Conservation (phyloP, 2,797 vertebrate species). For the Enteromius thamalakanensis region DNA sequence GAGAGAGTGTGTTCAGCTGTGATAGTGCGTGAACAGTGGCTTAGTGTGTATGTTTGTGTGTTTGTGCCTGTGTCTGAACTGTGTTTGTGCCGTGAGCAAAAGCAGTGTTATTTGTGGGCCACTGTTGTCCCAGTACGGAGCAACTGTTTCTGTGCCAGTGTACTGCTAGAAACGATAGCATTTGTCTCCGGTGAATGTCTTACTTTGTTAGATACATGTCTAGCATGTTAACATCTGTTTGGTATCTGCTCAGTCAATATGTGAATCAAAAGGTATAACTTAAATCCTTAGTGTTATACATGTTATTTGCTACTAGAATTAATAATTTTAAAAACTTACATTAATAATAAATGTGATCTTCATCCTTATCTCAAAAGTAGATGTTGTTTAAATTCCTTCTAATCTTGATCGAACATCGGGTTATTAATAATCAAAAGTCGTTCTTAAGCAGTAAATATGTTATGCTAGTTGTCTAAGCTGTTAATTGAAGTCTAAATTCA, state of each 20-base stretch:
- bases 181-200: constrained; percentile 31
- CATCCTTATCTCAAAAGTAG: background rate
- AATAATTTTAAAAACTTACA: no score
- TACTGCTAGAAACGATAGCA: constrained; percentile 38
- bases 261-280: background rate
- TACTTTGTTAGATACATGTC: constrained; percentile 3
- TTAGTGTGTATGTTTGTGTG: constrained; percentile 46
- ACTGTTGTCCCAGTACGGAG: constrained; percentile 41
- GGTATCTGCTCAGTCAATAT: background rate
- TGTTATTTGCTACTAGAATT: background rate
- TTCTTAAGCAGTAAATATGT: background rate
- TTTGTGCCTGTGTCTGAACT: constrained; percentile 20
- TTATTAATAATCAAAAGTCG: background rate
- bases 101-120: constrained; percentile 44
- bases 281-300: background rate
- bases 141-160: constrained; percentile 37
- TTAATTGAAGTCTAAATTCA: background rate
- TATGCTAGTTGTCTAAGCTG: background rate
- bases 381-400: background rate
- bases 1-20: constrained; percentile 40
- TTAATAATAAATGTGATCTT: background rate
- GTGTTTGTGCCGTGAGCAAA: constrained; percentile 39
- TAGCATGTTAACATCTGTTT: constrained; percentile 6
- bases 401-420: background rate
- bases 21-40: constrained; percentile 40